phyloP scores from a whole-genome alignment of 2,113 vertebrate species.

The Mola mola region DNA sequence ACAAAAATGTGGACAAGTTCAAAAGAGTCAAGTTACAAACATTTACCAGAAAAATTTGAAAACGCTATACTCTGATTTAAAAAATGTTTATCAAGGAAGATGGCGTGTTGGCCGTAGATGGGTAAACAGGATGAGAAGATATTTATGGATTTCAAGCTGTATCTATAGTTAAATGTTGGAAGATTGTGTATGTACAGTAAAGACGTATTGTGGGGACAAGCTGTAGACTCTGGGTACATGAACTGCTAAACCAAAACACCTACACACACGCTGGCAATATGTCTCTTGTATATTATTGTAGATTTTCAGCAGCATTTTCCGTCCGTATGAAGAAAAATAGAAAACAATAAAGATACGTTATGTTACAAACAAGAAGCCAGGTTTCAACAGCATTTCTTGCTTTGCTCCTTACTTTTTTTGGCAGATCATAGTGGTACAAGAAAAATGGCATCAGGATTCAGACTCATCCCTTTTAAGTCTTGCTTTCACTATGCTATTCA shows the following conservation, averaged over 20 bases:
- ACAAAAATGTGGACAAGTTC: conserved; percentile 26
- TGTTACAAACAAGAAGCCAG: conserved; percentile 22
- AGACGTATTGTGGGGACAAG: conserved; percentile 32
- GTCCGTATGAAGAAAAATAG: conserved; percentile 59
- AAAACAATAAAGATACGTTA: conserved; percentile 65
- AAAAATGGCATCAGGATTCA: too few species aligned
- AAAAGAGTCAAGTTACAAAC: background rate
- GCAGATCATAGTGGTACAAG: too few species aligned
- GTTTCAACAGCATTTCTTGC: conserved; percentile 4
- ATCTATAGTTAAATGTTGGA: conserved; percentile 9
- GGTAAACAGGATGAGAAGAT: conserved; percentile 1
- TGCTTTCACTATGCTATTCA: too few species aligned
- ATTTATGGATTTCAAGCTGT: conserved; percentile 4
- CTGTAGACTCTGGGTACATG: conserved; percentile 8
- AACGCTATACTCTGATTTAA: too few species aligned
- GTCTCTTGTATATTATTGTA: conserved; percentile 62
- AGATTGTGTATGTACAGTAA: conserved; percentile 36
- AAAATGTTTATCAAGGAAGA: conserved; percentile 13
- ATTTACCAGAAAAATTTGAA: too few species aligned
- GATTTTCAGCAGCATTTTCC: conserved; percentile 57
- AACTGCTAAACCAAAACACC: conserved; percentile 23
- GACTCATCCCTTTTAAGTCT: too few species aligned
- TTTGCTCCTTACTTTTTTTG: background rate
- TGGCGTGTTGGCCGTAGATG: background rate
- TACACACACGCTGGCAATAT: conserved; percentile 28